Evolutionary conservation across 64 coral and sea anemone species (phyloP), one percentile per base, ranked within the genome.

Genomic region (Stylophora pistillata): DNA sequence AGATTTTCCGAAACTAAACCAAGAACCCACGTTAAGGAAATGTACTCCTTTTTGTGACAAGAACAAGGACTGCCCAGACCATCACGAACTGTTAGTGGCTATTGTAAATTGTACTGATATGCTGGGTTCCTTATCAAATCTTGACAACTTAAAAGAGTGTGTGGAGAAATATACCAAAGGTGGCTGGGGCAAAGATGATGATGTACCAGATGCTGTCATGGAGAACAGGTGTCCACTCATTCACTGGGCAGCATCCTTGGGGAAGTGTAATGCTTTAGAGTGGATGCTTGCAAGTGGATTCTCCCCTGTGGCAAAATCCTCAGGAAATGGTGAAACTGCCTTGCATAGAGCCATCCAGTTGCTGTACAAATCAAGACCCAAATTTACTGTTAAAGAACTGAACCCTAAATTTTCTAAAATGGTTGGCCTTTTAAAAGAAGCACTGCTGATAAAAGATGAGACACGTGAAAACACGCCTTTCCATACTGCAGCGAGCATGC

Each of bases 11-110:
- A 93, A 93, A 54, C 31, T 93, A 64, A 93, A 93, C 10, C 87
- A 82, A 76, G 95, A 97, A 13, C 95, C 95, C 25, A 60, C 87
- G 20, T 55, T 97, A 28, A 87, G 95, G 41, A 97, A 93, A 73
- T 99, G 97, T 47, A 99, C 97, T 64, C 93, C 93, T 58, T 99
- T 99, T 56, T 99, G 97, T 80, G 97, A 99, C 78, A 92, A 90
- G 63, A 95, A 91, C 47, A 95, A 92, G 20, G 90, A 95, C 6
- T 99, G 97, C 30, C 97, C 93, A 69, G 94, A 95, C 14, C 97
- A 99, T 74, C 97, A 99, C 78, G 97, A 99, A 56, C 80, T 99
- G 72, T 79, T 99, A 23, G 84, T 95, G 11, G 89, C 97, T 37
- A 89, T 99, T 76, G 91, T 99, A 13, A 99, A 99, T 76, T 99